These are phyloP conservation scores for Clarias batrachus DNA, from an alignment of 2,113 vertebrate species.

Conservation along the genomic window DNA sequence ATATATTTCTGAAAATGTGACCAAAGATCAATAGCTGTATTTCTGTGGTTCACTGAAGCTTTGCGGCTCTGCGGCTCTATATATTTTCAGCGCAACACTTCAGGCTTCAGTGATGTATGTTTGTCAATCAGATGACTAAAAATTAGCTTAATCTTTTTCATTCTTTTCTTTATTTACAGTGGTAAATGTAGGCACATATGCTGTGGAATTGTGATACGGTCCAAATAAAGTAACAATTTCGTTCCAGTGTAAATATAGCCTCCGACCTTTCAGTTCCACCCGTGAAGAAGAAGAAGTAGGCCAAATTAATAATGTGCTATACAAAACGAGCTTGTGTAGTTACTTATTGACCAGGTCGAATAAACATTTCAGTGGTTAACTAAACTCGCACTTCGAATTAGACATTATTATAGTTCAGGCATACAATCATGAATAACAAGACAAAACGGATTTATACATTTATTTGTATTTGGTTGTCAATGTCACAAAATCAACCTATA, in stretches of 20 bases:
- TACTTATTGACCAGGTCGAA: not conserved
- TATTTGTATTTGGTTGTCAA: slow-evolving; percentile 35
- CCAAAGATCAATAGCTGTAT: not conserved
- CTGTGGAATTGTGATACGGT: not conserved
- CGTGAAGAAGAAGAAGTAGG: not conserved
- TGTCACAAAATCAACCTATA: slow-evolving; percentile 10
- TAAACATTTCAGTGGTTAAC: no score
- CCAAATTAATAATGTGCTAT: not conserved
- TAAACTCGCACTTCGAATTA: not conserved
- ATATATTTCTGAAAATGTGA: not conserved
- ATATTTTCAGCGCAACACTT: not conserved
- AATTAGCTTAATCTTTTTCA: not conserved
- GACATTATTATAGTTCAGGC: not conserved
- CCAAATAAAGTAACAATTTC: no score
- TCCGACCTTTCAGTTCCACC: not conserved
- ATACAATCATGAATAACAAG: slow-evolving; percentile 37
- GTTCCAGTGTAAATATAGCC: not conserved
- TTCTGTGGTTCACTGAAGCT: not conserved
- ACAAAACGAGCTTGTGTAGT: not conserved
- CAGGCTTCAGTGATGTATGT: not conserved
- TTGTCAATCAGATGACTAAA: not conserved
- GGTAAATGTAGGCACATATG: not conserved
- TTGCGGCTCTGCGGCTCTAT: not conserved
- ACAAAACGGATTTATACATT: slow-evolving; percentile 33
- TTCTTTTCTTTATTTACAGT: not conserved